Conservation (phyloP, 2,797 vertebrate genomes). For the Xenops minutus region DNA sequence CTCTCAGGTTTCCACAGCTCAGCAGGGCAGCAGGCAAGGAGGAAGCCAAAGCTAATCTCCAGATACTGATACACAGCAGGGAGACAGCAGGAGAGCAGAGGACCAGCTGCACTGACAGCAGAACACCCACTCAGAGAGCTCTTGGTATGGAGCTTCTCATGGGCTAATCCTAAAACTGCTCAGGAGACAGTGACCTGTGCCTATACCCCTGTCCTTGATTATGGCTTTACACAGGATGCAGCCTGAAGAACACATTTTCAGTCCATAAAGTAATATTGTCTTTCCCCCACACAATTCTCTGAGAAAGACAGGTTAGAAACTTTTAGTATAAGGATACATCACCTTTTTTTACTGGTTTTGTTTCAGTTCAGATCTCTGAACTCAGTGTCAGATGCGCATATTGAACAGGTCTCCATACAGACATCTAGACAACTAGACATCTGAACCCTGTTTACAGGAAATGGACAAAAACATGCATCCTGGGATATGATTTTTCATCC, state of each 20-base stretch:
- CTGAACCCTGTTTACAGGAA: neutral
- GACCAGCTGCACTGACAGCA: slow-evolving; percentile 20
- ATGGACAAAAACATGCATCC: neutral
- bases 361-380: neutral
- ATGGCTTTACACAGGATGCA: neutral
- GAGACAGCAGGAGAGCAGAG: slow-evolving; percentile 28
- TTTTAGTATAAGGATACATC: neutral
- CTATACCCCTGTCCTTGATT: neutral
- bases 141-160: neutral
- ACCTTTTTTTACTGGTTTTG: neutral
- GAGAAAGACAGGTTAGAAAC: neutral
- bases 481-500: neutral
- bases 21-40: slow-evolving; percentile 20
- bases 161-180: neutral
- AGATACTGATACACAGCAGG: neutral
- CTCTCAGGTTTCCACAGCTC: slow-evolving; percentile 15
- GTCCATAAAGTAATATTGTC: neutral
- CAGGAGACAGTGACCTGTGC: neutral
- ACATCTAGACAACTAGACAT: neutral
- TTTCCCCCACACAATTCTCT: neutral
- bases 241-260: neutral
- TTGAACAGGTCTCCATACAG: neutral
- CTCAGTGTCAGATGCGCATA: neutral
- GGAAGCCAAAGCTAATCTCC: slow-evolving; percentile 11
- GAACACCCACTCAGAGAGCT: slow-evolving; percentile 38